A percentile compares a stretch with the other conserved stretches of the same genome.
phyloP scores from a whole-genome alignment of 2,113 vertebrate genomes.

The Megaceryle torquata region DNA sequence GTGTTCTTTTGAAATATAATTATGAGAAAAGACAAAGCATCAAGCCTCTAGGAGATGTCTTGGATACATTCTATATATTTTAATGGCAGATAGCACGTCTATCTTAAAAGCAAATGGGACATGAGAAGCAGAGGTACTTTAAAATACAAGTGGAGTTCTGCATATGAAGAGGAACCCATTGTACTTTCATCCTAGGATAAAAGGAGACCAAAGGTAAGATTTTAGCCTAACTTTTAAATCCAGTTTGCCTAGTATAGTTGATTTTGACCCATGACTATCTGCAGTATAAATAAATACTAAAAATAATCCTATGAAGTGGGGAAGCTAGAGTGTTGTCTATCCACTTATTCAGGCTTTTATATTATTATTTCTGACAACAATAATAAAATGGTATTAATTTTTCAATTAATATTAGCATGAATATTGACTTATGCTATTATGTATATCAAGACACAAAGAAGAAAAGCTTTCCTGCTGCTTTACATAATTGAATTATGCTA shows the following conservation, averaged over 20 bases:
- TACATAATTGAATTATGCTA: conserved; percentile 47
- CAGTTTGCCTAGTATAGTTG: neutral
- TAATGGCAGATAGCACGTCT: neutral
- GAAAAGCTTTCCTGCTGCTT: conserved; percentile 41
- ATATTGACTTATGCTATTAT: conserved; percentile 45
- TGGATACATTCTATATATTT: neutral
- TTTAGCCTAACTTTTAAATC: neutral
- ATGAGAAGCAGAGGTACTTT: neutral
- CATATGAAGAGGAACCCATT: neutral
- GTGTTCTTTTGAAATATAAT: neutral
- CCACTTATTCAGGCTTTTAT: neutral
- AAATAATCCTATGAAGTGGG: neutral
- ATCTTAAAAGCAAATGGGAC: neutral
- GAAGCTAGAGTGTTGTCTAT: neutral
- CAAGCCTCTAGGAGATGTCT: neutral
- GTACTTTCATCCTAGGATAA: neutral
- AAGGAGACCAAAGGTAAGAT: neutral
- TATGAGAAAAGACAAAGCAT: neutral
- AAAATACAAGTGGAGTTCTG: neutral
- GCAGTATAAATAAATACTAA: neutral
- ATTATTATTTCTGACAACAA: conserved; percentile 14
- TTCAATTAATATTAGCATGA: conserved; percentile 35
- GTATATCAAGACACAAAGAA: neutral
- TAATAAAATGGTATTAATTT: conserved; percentile 13
- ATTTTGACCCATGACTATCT: neutral